Conservation (phyloP, 2,797 vertebrate species). For the Lindbergichthys nudifrons region DNA sequence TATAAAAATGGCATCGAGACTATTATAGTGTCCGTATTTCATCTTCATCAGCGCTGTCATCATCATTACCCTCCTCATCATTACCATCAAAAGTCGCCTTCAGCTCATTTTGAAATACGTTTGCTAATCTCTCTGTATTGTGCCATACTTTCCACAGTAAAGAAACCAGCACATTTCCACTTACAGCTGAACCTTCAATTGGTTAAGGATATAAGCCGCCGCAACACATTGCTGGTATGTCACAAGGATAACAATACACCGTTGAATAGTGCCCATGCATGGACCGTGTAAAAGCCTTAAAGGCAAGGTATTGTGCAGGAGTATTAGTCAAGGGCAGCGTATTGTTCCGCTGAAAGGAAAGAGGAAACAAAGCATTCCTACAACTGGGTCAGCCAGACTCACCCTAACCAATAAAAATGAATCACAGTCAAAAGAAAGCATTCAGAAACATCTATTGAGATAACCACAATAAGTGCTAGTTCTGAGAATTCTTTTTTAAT, state of each 20-base stretch:
- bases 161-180: conserved; percentile 1
- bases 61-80: conserved; percentile 53
- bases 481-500: conserved; percentile 45
- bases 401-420: conserved; percentile 50
- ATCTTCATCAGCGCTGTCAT: conserved; percentile 51
- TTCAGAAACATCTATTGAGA: conserved; percentile 41
- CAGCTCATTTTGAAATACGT: conserved; percentile 33
- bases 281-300: conserved; percentile 44
- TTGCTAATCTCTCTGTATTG: not conserved
- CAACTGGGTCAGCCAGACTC: conserved; percentile 65
- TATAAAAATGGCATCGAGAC: conserved; percentile 34
- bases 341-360: conserved; percentile 60
- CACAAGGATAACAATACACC: conserved; percentile 41
- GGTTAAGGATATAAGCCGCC: not conserved
- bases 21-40: conserved; percentile 45
- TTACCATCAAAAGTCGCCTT: conserved; percentile 43
- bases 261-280: conserved; percentile 28
- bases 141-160: not conserved
- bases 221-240: conserved; percentile 20
- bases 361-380: conserved; percentile 70
- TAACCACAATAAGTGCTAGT: not conserved
- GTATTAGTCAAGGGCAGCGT: conserved; percentile 66
- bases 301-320: conserved; percentile 48
- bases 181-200: conserved; percentile 27
- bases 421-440: conserved; percentile 58